Conservation (phyloP, 2,888 invertebrate genomes). For the Tiphia femorata region DNA sequence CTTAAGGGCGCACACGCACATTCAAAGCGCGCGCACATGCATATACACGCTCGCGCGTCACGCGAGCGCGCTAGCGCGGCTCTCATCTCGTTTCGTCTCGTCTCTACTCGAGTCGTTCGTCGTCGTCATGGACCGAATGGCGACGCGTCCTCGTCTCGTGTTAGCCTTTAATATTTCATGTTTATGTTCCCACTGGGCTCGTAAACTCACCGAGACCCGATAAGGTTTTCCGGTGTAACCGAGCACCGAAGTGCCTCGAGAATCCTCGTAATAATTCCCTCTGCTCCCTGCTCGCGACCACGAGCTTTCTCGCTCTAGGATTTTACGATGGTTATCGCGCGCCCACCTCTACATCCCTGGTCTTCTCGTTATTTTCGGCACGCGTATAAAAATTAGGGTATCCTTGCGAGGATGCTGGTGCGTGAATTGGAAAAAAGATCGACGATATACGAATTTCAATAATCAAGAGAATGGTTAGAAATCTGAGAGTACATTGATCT, state of each 20-base stretch:
- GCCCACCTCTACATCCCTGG: too few species aligned
- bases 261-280: conserved; percentile 26
- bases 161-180: conserved; percentile 42
- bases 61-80: neutral
- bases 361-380: neutral
- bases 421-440: too few species aligned
- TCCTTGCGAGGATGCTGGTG: too few species aligned
- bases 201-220: conserved; percentile 36
- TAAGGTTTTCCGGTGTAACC: conserved; percentile 55
- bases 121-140: conserved; percentile 6
- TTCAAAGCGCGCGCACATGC: conserved; percentile 6
- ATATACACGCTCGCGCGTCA: conserved; percentile 6
- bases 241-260: conserved; percentile 21
- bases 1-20: conserved; percentile 33
- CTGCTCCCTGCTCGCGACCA: neutral
- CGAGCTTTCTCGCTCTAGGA: too few species aligned
- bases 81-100: neutral
- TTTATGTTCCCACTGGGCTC: conserved; percentile 55
- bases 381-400: too few species aligned
- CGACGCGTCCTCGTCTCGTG: conserved; percentile 15
- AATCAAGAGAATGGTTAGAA: too few species aligned
- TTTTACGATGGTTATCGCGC: too few species aligned
- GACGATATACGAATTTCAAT: too few species aligned
- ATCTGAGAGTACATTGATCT: too few species aligned
- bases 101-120: neutral